These are phyloP conservation scores for Itoplectis maculator DNA, from an alignment of 2,888 invertebrate species.

Conservation along the genomic window DNA sequence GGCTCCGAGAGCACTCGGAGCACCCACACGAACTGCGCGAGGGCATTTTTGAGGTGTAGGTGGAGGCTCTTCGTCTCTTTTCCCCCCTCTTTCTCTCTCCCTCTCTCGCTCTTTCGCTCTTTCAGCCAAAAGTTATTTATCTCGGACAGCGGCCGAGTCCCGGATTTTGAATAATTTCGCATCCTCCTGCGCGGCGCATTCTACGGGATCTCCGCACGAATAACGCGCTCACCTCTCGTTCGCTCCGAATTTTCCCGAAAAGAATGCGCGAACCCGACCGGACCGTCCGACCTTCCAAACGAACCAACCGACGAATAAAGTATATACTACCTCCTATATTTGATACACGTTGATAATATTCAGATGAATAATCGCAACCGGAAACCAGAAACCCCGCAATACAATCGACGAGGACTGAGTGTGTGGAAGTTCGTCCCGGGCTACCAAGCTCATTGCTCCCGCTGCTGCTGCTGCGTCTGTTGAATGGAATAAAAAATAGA, in stretches of 20 bases:
- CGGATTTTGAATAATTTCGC: constrained; percentile 83
- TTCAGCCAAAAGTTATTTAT: constrained; percentile 82
- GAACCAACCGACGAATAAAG: constrained; percentile 6
- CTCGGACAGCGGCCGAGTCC: constrained; percentile 80
- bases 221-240: constrained; percentile 30
- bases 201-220: constrained; percentile 18
- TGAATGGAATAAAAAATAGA: constrained; percentile 49
- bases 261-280: not conserved
- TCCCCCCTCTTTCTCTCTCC: constrained; percentile 43
- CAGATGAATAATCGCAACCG: constrained; percentile 44
- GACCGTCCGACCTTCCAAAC: not conserved
- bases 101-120: constrained; percentile 65
- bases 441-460: constrained; percentile 7
- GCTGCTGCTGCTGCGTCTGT: no score
- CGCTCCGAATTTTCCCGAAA: constrained; percentile 46
- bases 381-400: constrained; percentile 41
- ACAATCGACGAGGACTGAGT: constrained; percentile 34
- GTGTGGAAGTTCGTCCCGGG: constrained; percentile 14
- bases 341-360: constrained; percentile 36
- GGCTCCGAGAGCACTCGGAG: constrained; percentile 48
- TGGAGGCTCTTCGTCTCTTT: constrained; percentile 42
- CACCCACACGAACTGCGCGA: constrained; percentile 58
- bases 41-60: constrained; percentile 64
- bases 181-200: constrained; percentile 48
- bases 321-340: constrained; percentile 31